Evolutionary conservation across 2,888 invertebrate genomes (phyloP).

Genomic region (Globia sparganii): DNA sequence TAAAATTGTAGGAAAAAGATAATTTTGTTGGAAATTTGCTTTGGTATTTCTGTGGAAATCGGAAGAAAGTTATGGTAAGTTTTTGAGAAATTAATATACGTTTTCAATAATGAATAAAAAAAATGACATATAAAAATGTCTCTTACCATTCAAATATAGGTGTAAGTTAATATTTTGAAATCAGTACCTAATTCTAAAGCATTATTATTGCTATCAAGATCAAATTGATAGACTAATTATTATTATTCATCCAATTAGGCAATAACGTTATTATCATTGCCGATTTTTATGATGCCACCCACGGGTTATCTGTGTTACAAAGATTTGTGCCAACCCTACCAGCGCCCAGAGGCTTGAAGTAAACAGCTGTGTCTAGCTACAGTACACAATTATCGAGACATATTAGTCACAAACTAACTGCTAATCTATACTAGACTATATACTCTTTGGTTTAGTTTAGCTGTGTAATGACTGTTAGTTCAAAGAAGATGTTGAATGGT

Average conservation of each 20-base stretch:
- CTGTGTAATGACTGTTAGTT: not conserved
- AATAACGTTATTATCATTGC: not conserved
- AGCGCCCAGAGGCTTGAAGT: constrained; percentile 67
- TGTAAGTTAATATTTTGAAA: not conserved
- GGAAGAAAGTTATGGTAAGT: not conserved
- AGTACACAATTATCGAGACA: constrained; percentile 77
- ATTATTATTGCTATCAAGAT: too few species aligned
- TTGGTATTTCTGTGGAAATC: not conserved
- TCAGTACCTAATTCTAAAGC: not conserved
- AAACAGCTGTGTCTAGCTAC: constrained; percentile 73
- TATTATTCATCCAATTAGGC: not conserved
- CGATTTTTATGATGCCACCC: not conserved
- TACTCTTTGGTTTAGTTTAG: constrained; percentile 16
- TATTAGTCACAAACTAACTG: constrained; percentile 72
- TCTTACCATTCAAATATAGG: not conserved
- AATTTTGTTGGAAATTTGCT: not conserved
- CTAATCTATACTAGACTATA: constrained; percentile 50
- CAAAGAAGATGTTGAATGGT: not conserved
- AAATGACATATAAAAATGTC: not conserved
- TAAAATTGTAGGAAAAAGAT: too few species aligned
- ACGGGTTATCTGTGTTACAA: not conserved
- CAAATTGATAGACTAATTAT: not conserved
- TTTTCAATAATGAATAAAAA: not conserved
- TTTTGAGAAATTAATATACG: not conserved
- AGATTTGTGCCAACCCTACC: constrained; percentile 71